A percentile compares a stretch with the other conserved stretches of the same genome.
Evolutionary conservation across 2,888 invertebrate species (phyloP).

Genomic region (Ormyrus pomaceus): DNA sequence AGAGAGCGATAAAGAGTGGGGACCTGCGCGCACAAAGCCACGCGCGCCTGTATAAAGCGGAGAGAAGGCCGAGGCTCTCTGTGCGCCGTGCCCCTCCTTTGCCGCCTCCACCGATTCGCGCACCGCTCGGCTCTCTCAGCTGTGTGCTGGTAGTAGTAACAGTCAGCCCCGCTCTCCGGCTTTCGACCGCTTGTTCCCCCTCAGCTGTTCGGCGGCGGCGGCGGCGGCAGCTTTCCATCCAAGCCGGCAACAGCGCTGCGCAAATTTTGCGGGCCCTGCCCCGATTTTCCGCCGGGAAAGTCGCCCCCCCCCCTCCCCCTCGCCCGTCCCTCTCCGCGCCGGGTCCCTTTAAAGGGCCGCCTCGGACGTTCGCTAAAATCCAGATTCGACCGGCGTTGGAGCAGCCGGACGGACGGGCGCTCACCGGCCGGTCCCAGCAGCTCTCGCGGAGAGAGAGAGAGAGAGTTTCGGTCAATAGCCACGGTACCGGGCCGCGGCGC

Average conservation of each 20-base stretch:
- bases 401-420: slow-evolving; percentile 21
- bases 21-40: neutral
- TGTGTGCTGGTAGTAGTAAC: neutral
- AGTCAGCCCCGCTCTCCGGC: neutral
- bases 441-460: neutral
- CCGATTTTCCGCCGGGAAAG: too few species aligned
- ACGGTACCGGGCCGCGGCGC: slow-evolving; percentile 19
- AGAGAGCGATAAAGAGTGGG: neutral
- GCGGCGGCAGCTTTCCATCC: slow-evolving; percentile 9
- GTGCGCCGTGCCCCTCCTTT: too few species aligned
- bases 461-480: slow-evolving; percentile 57
- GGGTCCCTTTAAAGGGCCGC: neutral
- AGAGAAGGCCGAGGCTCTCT: slow-evolving; percentile 11
- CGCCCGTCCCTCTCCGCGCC: neutral
- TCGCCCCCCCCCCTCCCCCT: neutral
- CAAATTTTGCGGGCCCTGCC: too few species aligned
- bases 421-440: slow-evolving; percentile 47
- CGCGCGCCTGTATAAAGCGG: slow-evolving; percentile 14
- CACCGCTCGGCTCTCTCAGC: neutral
- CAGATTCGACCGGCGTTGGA: too few species aligned
- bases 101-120: neutral
- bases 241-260: neutral
- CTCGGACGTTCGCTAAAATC: neutral
- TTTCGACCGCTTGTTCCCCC: slow-evolving; percentile 41
- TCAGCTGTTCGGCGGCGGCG: slow-evolving; percentile 30